Conservation (phyloP, 53 echinoderm and acorn worm species). For the Astropecten irregularis region DNA sequence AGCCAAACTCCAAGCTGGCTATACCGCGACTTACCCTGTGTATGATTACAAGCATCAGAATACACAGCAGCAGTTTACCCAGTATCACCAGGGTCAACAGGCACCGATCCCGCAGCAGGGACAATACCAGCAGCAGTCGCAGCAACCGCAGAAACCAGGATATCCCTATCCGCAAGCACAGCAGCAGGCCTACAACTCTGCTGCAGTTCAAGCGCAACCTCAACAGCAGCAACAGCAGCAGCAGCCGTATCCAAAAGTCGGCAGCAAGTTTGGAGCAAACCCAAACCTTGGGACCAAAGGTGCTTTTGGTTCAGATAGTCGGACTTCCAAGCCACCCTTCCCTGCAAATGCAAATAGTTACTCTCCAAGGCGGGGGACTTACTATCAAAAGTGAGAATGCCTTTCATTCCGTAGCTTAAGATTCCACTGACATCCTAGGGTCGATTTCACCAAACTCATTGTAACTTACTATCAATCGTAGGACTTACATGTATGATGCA, state of each 20-base stretch:
- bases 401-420: not conserved
- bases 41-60: slow-evolving; percentile 48
- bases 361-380: slow-evolving; percentile 56
- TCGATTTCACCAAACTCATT: too few relatives aligned
- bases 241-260: slow-evolving; percentile 4
- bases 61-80: slow-evolving; percentile 22
- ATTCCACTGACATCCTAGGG: not conserved
- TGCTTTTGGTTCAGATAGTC: slow-evolving; percentile 6
- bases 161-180: not conserved
- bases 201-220: slow-evolving; percentile 5
- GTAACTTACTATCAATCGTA: too few relatives aligned
- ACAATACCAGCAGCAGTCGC: slow-evolving; percentile 38
- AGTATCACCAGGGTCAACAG: slow-evolving; percentile 36
- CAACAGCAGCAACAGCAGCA: slow-evolving; percentile 12
- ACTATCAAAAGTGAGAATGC: slow-evolving; percentile 34
- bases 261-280: slow-evolving; percentile 19
- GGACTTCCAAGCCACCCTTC: slow-evolving; percentile 36
- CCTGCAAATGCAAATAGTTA: slow-evolving; percentile 58
- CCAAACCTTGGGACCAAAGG: slow-evolving; percentile 17
- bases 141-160: slow-evolving; percentile 14
- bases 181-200: slow-evolving; percentile 33
- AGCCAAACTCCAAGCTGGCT: slow-evolving; percentile 35
- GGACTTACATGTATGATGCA: too few relatives aligned
- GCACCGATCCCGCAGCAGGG: slow-evolving; percentile 2
- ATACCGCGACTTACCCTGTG: slow-evolving; percentile 30